Base-by-base conservation (phyloP, 1,140 invertebrate genomes). In the Bombus turneri region DNA sequence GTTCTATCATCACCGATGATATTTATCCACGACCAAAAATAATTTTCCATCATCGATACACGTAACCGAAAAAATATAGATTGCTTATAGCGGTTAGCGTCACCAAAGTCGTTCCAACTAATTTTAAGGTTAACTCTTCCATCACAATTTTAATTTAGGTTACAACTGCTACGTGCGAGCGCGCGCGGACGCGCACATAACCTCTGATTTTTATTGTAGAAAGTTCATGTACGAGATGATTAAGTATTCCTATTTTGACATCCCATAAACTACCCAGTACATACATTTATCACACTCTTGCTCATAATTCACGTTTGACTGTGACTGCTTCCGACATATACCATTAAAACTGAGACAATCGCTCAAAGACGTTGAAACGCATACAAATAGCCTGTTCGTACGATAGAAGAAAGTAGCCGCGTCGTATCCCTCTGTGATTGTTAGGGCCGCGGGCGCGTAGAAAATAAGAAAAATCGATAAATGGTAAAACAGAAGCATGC, bases 401-500 rank as follows among this genome's bases (percentile, higher is more conserved):
- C n/a, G n/a, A 64, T 59, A 28, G 22, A 79, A 64, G 53, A 53
- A 81, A 71, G 28, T 81, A 73, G 76, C 59, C 22, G 34, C 28
- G 43, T 13, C 28, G 57, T 22, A 37, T 66, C 41, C 72, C 6
- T 18, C 31, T 37, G 41, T 41, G 18, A 66, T 53, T 31, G 71
- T 43, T 66, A 34, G 10, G 3, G 12, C 37, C 12, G 31, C 10
- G 13, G 13, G 25, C 25, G 22, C 22, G 28, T 57, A 31, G 57
- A 76, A 86, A 83, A 77, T 53, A 53, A 59, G 47, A 76, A 34
- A 53, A 69, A 83, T 76, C 81, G 57, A 86, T 71, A 62, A n/a
- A 22, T 66, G 77, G 37, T 37, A 77, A 83, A 86, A 83, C 41
- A 71, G 41, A 47, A 25, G 43, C 31, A 57, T 47, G 71, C 47